phyloP scores from a whole-genome alignment of 1,140 invertebrate genomes.

The Lanistes nyassanus region DNA sequence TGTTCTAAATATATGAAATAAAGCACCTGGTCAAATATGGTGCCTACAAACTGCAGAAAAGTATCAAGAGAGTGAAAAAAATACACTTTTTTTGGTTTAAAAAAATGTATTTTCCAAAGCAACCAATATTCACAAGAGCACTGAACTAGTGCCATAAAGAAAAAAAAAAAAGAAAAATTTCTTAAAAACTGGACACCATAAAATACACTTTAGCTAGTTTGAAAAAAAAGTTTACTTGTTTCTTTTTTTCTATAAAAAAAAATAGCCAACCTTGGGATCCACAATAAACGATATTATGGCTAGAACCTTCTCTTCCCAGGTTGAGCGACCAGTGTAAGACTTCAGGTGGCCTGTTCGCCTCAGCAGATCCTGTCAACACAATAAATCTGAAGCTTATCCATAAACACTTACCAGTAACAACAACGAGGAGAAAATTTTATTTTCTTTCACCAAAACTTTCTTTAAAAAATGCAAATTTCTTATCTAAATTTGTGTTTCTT shows the following conservation, averaged over 20 bases:
- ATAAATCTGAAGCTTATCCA: slow-evolving; percentile 7
- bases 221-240: too few relatives aligned
- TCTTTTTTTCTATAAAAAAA: too few relatives aligned
- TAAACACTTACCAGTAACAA: background rate
- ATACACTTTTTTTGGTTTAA: too few relatives aligned
- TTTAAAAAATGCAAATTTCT: too few relatives aligned
- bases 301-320: slow-evolving; percentile 58
- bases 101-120: too few relatives aligned
- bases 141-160: background rate
- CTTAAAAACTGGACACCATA: background rate
- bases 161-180: slow-evolving; percentile 11
- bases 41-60: too few relatives aligned
- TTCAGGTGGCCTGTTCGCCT: slow-evolving; percentile 41
- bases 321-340: slow-evolving; percentile 41
- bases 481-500: too few relatives aligned
- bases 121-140: background rate
- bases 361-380: slow-evolving; percentile 48
- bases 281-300: slow-evolving; percentile 54
- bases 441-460: too few relatives aligned
- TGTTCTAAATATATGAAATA: too few relatives aligned
- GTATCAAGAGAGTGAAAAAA: too few relatives aligned
- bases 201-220: background rate
- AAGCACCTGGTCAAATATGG: too few relatives aligned
- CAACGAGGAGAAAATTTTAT: too few relatives aligned
- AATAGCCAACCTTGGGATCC: slow-evolving; percentile 42